Base-by-base conservation (phyloP, 64 coral and sea anemone species). In the Pachyseris speciosa region DNA sequence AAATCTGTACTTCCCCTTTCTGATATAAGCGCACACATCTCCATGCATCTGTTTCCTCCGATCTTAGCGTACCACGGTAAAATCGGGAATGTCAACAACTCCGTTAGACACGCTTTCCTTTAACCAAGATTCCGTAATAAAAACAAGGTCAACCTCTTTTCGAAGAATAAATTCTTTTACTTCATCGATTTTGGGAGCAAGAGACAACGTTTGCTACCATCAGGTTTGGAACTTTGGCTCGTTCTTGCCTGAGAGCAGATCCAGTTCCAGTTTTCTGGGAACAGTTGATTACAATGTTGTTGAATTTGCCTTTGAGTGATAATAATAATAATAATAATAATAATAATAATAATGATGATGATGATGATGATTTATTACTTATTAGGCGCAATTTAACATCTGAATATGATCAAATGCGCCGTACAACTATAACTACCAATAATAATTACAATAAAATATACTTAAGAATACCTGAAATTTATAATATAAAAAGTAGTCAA, bases 81-180 rank as follows among this genome's bases (percentile, higher is more conserved):
- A 94, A 25, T 25, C 78, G 29, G 63, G 92, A 68, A 89, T 94
- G 16, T 89, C 36, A 27, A 94, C 55, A 67, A 89, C 86, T 41
- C 41, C 43, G 34, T 89, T 55, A 16, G 85, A 30, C 1, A 89
- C 47, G 9, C 7, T 19, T 64, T 43, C 38, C 41, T 78, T 89
- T 9, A 88, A 40, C 86, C 86, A 88, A 20, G 84, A 70, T 72
- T 87, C 84, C 11, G 84, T 72, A 28, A 87, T 71, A 72, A 87
- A 71, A 10, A 29, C 84, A 4, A 87, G 19, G 41, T 87, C 36
- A 22, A 53, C 53, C 25, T 88, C 34, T 12, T 74, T 74, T 4
- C 87, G 41, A 33, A 75, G 33, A 27, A 88, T 2, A 43, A 88
- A 88, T 44, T 88, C 86, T 31, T 34, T 26, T 32, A 88, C 86